phyloP scores from a whole-genome alignment of 2,888 invertebrate genomes.

The Sminthurides aquaticus region DNA sequence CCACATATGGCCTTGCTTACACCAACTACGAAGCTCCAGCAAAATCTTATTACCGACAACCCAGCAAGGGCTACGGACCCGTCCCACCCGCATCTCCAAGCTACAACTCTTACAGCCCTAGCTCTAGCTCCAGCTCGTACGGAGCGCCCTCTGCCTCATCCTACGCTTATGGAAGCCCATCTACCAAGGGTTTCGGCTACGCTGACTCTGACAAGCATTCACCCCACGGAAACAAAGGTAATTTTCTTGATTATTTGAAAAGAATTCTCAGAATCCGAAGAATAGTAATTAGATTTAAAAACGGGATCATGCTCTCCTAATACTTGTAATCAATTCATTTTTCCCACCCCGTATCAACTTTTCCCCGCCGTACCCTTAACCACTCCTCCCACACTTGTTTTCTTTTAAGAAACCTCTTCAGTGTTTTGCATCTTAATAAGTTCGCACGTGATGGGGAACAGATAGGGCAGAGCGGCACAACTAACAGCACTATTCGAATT shows the following conservation, averaged over 20 bases:
- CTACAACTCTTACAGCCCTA: neutral
- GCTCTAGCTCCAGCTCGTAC: neutral
- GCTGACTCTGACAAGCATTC: constrained; percentile 5
- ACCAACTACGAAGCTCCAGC: constrained; percentile 9
- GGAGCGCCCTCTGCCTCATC: neutral
- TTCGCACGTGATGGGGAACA: too few relatives aligned
- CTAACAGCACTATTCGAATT: too few relatives aligned
- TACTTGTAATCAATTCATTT: too few relatives aligned
- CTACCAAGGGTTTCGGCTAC: neutral
- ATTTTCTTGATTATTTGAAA: neutral
- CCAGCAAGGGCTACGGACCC: neutral
- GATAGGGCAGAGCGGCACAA: too few relatives aligned
- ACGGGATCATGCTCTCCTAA: too few relatives aligned
- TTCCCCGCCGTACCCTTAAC: too few relatives aligned
- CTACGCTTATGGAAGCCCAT: neutral
- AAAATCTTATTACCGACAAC: constrained; percentile 7
- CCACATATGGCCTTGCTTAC: neutral
- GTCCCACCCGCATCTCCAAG: neutral
- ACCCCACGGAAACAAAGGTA: neutral
- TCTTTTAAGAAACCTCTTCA: too few relatives aligned
- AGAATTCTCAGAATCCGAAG: too few relatives aligned
- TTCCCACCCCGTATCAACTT: neutral
- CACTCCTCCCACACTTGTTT: too few relatives aligned
- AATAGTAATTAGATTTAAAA: too few relatives aligned
- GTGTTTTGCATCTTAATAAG: too few relatives aligned